Evolutionary conservation across 2,113 vertebrate species (phyloP), one percentile per base, ranked within the genome.

Genomic region (Phocoena sinus): DNA sequence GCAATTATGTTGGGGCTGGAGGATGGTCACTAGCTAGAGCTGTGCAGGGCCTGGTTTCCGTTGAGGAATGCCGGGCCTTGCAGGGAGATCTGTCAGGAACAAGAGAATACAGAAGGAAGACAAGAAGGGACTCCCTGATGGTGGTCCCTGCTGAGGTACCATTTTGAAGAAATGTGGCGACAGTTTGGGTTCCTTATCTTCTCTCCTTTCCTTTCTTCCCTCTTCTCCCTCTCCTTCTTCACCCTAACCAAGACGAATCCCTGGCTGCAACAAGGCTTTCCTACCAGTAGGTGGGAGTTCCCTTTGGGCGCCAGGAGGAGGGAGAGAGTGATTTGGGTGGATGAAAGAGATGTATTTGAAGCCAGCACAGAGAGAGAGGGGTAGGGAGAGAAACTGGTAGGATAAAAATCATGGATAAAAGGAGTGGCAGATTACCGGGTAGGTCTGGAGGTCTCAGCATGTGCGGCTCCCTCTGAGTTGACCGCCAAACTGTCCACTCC

Each of bases 341-440:
- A 62, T 21, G 26, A 63, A 62, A 71, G 21, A 74, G 56, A 50
- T 28, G 15, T 81, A 8, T 81, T 23, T 68, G 33, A 50, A 80
- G 25, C 1, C 1, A 9, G 25, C 3, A 2, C 8, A 14, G 2
- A 3, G 62, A 36, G 26, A 23, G 47, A 26, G 20, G 33, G 20
- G 12, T 9, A 23, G 36, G 4, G 44, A 33, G 11, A 56, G 67
- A 53, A 7, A 67, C 1, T 53, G 18, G 44, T n/a, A 41, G 73
- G 65, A 62, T 81, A 13, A 90, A 85, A 58, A 36, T 6, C 13
- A 7, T 68, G 12, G 41, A 2, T 62, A 5, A 82, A 60, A 56
- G 47, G 28, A 47, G 25, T 20, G 15, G 18, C 23, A 56, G 21
- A 15, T 36, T 44, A 21, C 25, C 2, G 5, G 41, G 36, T 15